Evolutionary conservation across 1,140 invertebrate genomes (phyloP).

Genomic region (Macrobrachium nipponense): DNA sequence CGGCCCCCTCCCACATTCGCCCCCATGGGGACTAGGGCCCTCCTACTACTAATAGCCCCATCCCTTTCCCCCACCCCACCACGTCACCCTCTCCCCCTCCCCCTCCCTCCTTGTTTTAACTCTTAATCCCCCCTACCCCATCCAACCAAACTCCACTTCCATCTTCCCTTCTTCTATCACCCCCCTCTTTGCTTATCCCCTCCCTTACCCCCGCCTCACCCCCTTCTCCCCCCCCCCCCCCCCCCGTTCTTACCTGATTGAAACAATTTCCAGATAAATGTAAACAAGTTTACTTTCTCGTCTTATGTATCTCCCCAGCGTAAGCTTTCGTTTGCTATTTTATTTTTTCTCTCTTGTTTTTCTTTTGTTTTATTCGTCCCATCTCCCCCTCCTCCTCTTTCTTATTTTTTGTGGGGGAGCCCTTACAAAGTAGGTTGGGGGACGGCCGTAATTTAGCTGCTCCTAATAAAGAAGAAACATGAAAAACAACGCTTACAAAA

Average conservation of each 20-base stretch:
- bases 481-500: too few relatives aligned
- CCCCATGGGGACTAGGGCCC: background rate
- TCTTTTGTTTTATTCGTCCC: too few relatives aligned
- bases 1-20: background rate
- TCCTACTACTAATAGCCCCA: background rate
- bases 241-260: slow-evolving; percentile 13
- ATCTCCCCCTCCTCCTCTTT: too few relatives aligned
- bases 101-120: background rate
- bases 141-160: background rate
- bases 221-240: background rate
- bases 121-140: background rate
- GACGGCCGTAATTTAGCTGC: too few relatives aligned
- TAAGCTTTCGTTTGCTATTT: too few relatives aligned
- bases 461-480: too few relatives aligned
- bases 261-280: slow-evolving; percentile 10
- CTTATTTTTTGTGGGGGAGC: too few relatives aligned
- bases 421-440: too few relatives aligned
- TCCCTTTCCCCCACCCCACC: background rate
- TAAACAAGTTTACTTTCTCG: too few relatives aligned
- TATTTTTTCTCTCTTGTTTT: too few relatives aligned
- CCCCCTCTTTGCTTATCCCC: too few relatives aligned
- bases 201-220: background rate
- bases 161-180: background rate
- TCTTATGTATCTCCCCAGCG: too few relatives aligned
- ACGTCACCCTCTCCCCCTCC: background rate